Percentiles rank a stretch among this genome's conserved stretches.
These are phyloP conservation scores for Mormyrops boulengeri DNA, from an alignment of 2,797 vertebrate species.

Conservation along the genomic window DNA sequence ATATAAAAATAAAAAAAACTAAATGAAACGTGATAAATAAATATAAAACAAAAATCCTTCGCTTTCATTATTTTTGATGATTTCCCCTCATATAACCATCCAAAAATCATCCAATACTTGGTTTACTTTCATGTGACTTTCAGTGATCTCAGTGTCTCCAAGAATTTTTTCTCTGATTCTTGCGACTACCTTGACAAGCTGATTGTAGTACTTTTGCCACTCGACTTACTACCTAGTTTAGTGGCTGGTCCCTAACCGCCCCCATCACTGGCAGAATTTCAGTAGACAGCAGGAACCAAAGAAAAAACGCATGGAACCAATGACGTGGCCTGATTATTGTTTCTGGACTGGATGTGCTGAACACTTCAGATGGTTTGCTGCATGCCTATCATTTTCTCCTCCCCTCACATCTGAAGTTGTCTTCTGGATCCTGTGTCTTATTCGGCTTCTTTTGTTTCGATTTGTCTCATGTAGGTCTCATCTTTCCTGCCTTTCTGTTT, in stretches of 20 bases:
- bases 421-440: not conserved
- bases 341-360: not conserved
- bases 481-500: not conserved
- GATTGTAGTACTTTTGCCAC: not conserved
- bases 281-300: not conserved
- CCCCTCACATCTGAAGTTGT: not conserved
- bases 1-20: not conserved
- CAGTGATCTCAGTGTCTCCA: not conserved
- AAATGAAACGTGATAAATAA: constrained; percentile 3
- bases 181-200: not conserved
- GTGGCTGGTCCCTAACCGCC: not conserved
- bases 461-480: not conserved
- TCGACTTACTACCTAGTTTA: not conserved
- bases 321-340: not conserved
- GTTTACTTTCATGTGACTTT: not conserved
- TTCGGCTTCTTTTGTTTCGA: not conserved
- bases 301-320: not conserved
- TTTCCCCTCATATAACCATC: not conserved
- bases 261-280: not conserved
- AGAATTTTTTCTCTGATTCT: not conserved
- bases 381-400: not conserved
- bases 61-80: not conserved
- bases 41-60: constrained; percentile 4
- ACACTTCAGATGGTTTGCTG: not conserved
- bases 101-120: not conserved